Evolutionary conservation across 2,797 vertebrate species (phyloP).

Genomic region (Chanos chanos): DNA sequence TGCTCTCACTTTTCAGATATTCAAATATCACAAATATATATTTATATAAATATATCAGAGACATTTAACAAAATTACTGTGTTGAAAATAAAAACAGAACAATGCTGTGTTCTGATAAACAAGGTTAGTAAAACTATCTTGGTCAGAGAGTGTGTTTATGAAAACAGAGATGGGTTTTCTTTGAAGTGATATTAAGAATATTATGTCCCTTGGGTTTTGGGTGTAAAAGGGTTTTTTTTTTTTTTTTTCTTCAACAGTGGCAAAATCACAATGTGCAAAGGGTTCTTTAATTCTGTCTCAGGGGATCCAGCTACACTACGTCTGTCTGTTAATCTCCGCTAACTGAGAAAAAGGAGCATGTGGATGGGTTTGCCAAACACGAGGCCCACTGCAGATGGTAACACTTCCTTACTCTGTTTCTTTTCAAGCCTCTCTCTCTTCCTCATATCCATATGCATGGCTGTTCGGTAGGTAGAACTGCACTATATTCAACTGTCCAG

Average conservation of each 20-base stretch:
- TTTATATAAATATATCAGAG: too few species aligned
- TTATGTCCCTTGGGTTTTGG: slow-evolving; percentile 46
- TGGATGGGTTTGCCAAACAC: slow-evolving; percentile 55
- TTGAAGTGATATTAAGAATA: slow-evolving; percentile 26
- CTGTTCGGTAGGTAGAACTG: slow-evolving; percentile 29
- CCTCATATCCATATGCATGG: slow-evolving; percentile 40
- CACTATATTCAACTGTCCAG: too few species aligned
- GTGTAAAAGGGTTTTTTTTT: slow-evolving; percentile 57
- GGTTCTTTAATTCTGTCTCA: slow-evolving; percentile 43
- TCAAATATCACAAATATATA: too few species aligned
- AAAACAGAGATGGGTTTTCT: slow-evolving; percentile 25
- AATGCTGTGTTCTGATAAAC: not conserved
- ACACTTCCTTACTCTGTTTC: slow-evolving; percentile 49
- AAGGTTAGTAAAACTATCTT: not conserved
- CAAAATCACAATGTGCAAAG: slow-evolving; percentile 47
- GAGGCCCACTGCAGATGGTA: slow-evolving; percentile 59
- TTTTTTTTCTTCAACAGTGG: slow-evolving; percentile 49
- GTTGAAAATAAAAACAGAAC: not conserved
- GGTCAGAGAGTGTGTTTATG: slow-evolving; percentile 12
- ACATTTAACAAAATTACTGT: too few species aligned
- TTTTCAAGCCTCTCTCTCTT: slow-evolving; percentile 31
- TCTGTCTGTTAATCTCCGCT: slow-evolving; percentile 62
- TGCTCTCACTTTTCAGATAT: too few species aligned
- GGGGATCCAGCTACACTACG: slow-evolving; percentile 25
- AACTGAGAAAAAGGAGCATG: slow-evolving; percentile 50